Evolutionary conservation across 2,888 invertebrate species (phyloP).

Genomic region (Agonum fuliginosum): DNA sequence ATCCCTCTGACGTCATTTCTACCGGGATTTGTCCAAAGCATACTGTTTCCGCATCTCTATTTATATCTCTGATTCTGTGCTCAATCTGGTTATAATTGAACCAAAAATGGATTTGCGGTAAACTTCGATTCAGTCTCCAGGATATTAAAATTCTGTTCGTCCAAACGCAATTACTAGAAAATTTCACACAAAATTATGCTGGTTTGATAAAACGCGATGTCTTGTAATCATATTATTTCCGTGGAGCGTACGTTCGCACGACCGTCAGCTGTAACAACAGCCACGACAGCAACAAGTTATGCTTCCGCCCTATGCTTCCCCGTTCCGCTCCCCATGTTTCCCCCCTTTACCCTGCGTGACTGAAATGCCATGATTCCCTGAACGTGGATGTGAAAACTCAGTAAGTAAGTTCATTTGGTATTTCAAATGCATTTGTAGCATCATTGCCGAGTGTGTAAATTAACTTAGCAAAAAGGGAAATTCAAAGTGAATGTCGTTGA

Average conservation of each 20-base stretch:
- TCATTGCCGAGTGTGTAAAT: not conserved
- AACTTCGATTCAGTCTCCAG: not conserved
- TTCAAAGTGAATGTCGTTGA: not conserved
- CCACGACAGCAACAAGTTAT: conserved; percentile 53
- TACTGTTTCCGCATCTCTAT: too few species aligned
- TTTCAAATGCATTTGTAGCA: conserved; percentile 1
- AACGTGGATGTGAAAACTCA: conserved; percentile 23
- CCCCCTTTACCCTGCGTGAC: too few species aligned
- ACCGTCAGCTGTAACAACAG: conserved; percentile 17
- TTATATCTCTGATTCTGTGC: too few species aligned
- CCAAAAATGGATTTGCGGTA: not conserved
- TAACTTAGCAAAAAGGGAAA: not conserved
- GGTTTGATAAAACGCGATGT: conserved; percentile 52
- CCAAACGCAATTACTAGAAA: conserved; percentile 43
- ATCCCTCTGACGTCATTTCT: too few species aligned
- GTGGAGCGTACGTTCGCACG: conserved; percentile 33
- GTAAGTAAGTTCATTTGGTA: conserved; percentile 43
- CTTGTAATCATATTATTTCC: conserved; percentile 55
- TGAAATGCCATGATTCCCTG: too few species aligned
- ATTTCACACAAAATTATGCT: conserved; percentile 52
- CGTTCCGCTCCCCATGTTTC: too few species aligned
- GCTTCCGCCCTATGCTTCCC: not conserved
- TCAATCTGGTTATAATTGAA: too few species aligned
- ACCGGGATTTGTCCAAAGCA: too few species aligned
- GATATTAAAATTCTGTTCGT: conserved; percentile 11